Percentiles rank a stretch among this genome's conserved stretches.
These are phyloP conservation scores for Phengaris arion DNA, from an alignment of 2,888 invertebrate species.

Conservation along the genomic window DNA sequence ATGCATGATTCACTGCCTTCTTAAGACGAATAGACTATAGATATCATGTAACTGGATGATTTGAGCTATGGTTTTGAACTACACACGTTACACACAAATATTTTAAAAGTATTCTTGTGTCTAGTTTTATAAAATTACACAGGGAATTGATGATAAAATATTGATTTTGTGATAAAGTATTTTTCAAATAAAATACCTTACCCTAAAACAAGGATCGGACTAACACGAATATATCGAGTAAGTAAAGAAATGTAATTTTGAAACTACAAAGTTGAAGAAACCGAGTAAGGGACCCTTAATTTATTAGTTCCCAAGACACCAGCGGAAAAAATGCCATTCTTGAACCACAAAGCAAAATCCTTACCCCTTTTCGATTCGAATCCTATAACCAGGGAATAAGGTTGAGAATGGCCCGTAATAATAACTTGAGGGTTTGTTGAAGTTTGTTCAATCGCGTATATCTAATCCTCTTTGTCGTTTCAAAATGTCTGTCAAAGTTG, in stretches of 20 bases:
- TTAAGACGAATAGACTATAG: too few relatives aligned
- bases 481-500: constrained; percentile 69
- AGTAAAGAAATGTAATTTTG: constrained; percentile 14
- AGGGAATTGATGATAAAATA: neutral
- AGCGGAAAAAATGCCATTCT: constrained; percentile 60
- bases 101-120: too few relatives aligned
- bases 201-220: neutral
- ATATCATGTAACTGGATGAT: too few relatives aligned
- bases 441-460: constrained; percentile 34
- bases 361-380: constrained; percentile 12
- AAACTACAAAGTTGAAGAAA: constrained; percentile 26
- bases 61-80: too few relatives aligned
- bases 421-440: constrained; percentile 37
- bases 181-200: neutral
- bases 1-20: too few relatives aligned
- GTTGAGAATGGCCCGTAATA: constrained; percentile 42
- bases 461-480: constrained; percentile 72
- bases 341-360: constrained; percentile 18
- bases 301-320: constrained; percentile 36
- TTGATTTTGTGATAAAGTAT: neutral
- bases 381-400: constrained; percentile 41
- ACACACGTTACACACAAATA: too few relatives aligned
- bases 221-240: constrained; percentile 21
- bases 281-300: constrained; percentile 19
- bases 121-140: too few relatives aligned